Percentiles rank a stretch among this genome's conserved stretches.
Evolutionary conservation across 2,888 invertebrate genomes (phyloP).

Genomic region (Malthinus flaveolus): DNA sequence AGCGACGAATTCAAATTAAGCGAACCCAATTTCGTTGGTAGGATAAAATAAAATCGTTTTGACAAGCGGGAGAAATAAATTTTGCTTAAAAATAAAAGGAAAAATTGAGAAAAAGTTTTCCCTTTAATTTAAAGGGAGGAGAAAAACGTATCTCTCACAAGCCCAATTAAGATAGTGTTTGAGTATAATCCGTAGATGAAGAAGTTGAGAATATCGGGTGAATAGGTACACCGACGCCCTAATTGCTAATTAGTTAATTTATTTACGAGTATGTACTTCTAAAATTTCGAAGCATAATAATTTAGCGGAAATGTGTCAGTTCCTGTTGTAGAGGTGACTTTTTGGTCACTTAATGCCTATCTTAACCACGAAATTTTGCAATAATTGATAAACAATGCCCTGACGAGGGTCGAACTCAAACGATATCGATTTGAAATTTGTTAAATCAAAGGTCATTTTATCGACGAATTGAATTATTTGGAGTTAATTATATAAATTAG

Average conservation of each 20-base stretch:
- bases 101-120: not conserved
- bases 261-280: conserved; percentile 27
- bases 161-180: conserved; percentile 35
- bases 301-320: conserved; percentile 17
- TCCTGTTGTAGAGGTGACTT: too few species aligned
- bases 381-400: too few species aligned
- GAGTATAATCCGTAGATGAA: conserved; percentile 19
- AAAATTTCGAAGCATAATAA: conserved; percentile 19
- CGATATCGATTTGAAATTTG: too few species aligned
- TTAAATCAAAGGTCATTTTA: not conserved
- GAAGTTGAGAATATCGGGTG: conserved; percentile 21
- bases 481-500: not conserved
- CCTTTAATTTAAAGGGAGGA: too few species aligned
- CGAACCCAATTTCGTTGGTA: not conserved
- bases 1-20: conserved; percentile 22
- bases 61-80: conserved; percentile 1
- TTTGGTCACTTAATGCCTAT: too few species aligned
- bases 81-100: not conserved
- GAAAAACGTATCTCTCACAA: conserved; percentile 11
- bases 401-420: too few species aligned
- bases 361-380: too few species aligned
- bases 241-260: conserved; percentile 35
- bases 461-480: not conserved
- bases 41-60: not conserved
- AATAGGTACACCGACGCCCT: conserved; percentile 19